A percentile compares a stretch with the other conserved stretches of the same genome.
Evolutionary conservation across 2,888 invertebrate genomes (phyloP).

Genomic region (Ephialtes manifestator): DNA sequence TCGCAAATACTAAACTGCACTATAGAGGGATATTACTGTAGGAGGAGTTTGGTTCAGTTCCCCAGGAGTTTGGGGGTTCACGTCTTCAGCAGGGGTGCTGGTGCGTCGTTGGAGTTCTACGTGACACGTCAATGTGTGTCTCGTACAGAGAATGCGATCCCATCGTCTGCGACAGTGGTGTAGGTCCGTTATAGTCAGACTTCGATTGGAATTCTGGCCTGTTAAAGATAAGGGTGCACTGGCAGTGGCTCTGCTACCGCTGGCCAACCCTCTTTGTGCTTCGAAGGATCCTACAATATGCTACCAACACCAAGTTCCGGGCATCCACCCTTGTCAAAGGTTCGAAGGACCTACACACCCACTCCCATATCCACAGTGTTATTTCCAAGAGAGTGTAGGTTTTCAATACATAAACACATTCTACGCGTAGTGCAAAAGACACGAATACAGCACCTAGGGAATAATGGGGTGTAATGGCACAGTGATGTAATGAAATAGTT

Average conservation of each 20-base stretch:
- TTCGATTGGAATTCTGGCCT: slow-evolving; percentile 81
- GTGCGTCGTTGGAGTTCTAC: slow-evolving; percentile 6
- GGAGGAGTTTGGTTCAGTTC: slow-evolving; percentile 45
- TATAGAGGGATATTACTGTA: slow-evolving; percentile 3
- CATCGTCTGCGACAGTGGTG: slow-evolving; percentile 41
- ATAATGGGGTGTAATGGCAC: background rate
- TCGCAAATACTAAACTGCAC: background rate
- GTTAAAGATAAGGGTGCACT: slow-evolving; percentile 82
- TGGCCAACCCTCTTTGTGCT: slow-evolving; percentile 65
- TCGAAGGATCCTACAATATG: slow-evolving; percentile 78
- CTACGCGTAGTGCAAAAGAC: slow-evolving; percentile 3
- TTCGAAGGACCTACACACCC: slow-evolving; percentile 45
- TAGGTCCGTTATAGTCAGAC: slow-evolving; percentile 63
- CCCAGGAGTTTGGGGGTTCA: slow-evolving; percentile 43
- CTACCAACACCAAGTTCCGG: slow-evolving; percentile 69
- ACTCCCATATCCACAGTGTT: slow-evolving; percentile 7
- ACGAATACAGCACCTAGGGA: slow-evolving; percentile 7
- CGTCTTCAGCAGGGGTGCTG: slow-evolving; percentile 18
- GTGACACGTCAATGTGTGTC: slow-evolving; percentile 28
- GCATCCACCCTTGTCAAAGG: slow-evolving; percentile 57
- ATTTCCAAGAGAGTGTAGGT: slow-evolving; percentile 34
- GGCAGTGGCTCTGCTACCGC: slow-evolving; percentile 29
- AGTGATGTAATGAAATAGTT: no score
- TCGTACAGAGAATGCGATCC: slow-evolving; percentile 3
- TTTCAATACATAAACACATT: slow-evolving; percentile 24